Base-by-base conservation (phyloP, 1,140 invertebrate genomes). In the Brachionus calyciflorus region DNA sequence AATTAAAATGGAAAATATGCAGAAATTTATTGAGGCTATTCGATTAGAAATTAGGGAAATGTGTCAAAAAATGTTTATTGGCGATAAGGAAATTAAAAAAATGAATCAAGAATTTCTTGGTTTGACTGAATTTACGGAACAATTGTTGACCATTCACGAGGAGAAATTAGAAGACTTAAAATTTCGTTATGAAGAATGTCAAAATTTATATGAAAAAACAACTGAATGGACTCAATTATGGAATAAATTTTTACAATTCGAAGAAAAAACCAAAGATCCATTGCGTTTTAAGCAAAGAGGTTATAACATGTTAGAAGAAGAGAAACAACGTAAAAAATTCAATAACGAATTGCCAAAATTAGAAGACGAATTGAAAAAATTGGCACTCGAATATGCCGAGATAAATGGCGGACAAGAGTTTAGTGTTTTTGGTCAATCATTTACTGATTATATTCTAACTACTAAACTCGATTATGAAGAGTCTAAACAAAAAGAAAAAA, bases 1-100 rank as follows among this genome's bases (percentile, higher is more conserved):
- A 21, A 51, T 73, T 21, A 73, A 73, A 51, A 73, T 73, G 69
- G 28, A 73, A 40, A 73, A 73, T 30, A 73, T 73, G 69, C 69
- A 73, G 19, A 73, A 73, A 9, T 73, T 73, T 51, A 73, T 73
- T 17, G 69, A 73, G 28, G 19, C 30, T 9, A 33, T 73, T 33
- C 69, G 69, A 12, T 6, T 51, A 4, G 69, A 73, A 33, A 73
- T 73, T 24, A 17, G 30, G 4, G 17, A 73, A 37, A 40, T 51
- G 33, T 73, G 69, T 46, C 17, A 30, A 17, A 73, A 73, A 41
- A 73, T 73, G 69, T 55, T 73, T 21, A 37, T 73, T 7, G 51
- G 69, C 6, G 46, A 49, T 21, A 73, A 53, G 24, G 69, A 73
- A 73, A 26, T 53, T 1, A 55, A 73, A 14, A 33, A 49, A 37